Evolutionary conservation across 2,797 vertebrate species (phyloP), one percentile per base, ranked within the genome.

Genomic region (Buceros bicornis): DNA sequence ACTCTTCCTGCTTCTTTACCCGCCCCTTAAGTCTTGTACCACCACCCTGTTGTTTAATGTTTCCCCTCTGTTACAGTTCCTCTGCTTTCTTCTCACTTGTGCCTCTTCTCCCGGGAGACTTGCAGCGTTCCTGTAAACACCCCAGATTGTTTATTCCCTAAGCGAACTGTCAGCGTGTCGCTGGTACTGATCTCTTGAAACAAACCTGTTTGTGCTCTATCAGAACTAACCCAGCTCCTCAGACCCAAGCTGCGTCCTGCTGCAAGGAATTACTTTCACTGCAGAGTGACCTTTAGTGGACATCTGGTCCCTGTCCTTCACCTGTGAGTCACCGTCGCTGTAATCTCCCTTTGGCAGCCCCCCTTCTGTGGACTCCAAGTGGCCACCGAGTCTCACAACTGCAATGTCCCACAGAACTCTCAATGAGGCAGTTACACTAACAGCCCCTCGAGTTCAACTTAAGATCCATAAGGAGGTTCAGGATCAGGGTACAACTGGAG

Each of bases 351-450:
- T 47, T 29, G 28, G 57, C 29, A 86, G 60, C 3, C 22, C 6
- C 16, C 5, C 6, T 40, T 80, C 58, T 42, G 69, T 18, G 31
- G 35, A 16, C 33, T 58, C 33, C 7, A 4, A 57, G 47, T 5
- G 3, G 66, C 18, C 70, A 21, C 0, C 29, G 25, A 67, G 11
- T 72, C 31, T 82, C 54, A 51, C 8, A 80, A 24, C 21, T 31
- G 10, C 26, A 31, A 48, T 1, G 3, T n/a, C 25, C 20, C 11
- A 15, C 2, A 0, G 2, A 70, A 69, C 16, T 61, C 25, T 47
- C 15, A 17, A 26, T 2, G 16, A 82, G 33, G 56, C 62, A 33
- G 45, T 47, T 47, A 16, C 45, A 47, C 45, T 47, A 47, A 47
- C 18, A 24, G 48, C 16, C 8, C 6, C 37, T 65, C 22, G 3